Conservation (phyloP, 2,113 vertebrate species). For the Prolemur simus region DNA sequence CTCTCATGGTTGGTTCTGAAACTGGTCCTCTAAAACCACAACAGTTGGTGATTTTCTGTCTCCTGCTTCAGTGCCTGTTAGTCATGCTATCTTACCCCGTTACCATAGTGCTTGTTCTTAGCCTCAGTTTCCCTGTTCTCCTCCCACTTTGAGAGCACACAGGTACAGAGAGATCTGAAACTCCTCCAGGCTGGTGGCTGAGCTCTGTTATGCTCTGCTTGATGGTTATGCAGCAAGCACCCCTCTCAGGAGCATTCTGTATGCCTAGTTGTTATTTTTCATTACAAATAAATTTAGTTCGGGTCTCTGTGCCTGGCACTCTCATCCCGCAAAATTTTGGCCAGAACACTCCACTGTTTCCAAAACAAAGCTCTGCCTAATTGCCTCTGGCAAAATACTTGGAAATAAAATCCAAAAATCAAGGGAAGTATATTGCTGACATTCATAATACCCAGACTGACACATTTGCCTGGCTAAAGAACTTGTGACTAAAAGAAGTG, state of each 20-base stretch:
- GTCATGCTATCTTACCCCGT: background rate
- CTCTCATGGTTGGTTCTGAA: background rate
- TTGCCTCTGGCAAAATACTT: slow-evolving; percentile 64
- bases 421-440: slow-evolving; percentile 9
- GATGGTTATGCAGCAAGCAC: background rate
- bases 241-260: background rate
- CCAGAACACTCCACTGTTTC: slow-evolving; percentile 31
- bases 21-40: background rate
- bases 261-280: slow-evolving; percentile 10
- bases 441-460: background rate
- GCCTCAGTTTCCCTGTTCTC: background rate
- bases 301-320: slow-evolving; percentile 9
- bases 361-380: slow-evolving; percentile 63
- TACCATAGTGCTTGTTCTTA: background rate
- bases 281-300: slow-evolving; percentile 49
- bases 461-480: background rate
- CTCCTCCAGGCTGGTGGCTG: too few relatives aligned
- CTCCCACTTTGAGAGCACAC: background rate
- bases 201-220: background rate
- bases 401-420: slow-evolving; percentile 52
- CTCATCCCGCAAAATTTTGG: slow-evolving; percentile 30
- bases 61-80: background rate
- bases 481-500: background rate
- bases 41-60: background rate
- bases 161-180: background rate